phyloP scores from a whole-genome alignment of 2,113 vertebrate species.

The Pseudorectes ferrugineus region DNA sequence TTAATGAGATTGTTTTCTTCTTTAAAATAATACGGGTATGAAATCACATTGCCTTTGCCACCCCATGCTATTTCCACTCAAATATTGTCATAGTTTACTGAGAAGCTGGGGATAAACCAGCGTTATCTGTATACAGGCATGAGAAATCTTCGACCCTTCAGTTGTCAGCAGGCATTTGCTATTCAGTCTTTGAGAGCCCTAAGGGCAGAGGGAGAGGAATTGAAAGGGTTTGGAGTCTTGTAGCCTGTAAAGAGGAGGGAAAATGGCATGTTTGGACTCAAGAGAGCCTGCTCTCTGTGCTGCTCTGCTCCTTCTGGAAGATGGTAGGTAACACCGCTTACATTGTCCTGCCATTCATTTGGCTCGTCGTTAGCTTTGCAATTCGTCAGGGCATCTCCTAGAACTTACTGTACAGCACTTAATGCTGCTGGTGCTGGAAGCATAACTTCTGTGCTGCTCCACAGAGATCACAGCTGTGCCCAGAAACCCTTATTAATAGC shows the following conservation, averaged over 20 bases:
- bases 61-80: neutral
- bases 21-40: neutral
- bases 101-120: neutral
- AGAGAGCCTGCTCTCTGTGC: neutral
- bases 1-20: neutral
- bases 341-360: neutral
- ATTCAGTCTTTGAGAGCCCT: neutral
- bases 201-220: neutral
- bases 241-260: neutral
- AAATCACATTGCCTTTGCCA: neutral
- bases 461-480: neutral
- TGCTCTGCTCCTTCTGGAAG: neutral
- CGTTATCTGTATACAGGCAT: neutral
- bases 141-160: neutral
- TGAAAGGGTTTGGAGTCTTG: neutral
- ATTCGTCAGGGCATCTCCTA: neutral
- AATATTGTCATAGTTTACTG: neutral
- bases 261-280: neutral
- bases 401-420: neutral
- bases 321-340: neutral
- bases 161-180: neutral
- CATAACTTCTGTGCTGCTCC: neutral
- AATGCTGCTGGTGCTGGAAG: neutral
- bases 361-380: rapidly evolving
- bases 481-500: neutral